Base-by-base conservation (phyloP, 2,113 vertebrate species). In the Nannospalax galili region DNA sequence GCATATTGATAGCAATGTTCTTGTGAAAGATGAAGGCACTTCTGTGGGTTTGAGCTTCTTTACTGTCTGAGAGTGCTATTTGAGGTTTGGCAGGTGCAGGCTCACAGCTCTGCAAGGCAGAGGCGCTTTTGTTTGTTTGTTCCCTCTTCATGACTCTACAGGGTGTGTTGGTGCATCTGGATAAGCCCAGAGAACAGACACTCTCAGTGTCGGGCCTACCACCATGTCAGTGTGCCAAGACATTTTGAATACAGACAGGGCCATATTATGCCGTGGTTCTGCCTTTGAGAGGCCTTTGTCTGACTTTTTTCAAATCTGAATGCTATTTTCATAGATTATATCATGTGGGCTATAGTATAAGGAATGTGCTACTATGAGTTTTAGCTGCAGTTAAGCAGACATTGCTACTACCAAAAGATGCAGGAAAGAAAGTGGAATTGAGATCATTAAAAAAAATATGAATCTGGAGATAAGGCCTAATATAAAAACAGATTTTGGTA, bases 401-500 rank as follows among this genome's bases (percentile, higher is more conserved):
- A 70, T 74, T 78, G 87, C 87, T 84, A 52, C 11, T 95, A 96
- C 84, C 70, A 88, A 88, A 95, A 92, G 67, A 96, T 70, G 37
- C 52, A 64, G 67, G 75, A 62, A 93, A 93, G 69, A 92, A 84
- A 90, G 58, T 73, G 24, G 84, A 97, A 96, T 93, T 94, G 92
- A 95, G 84, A 85, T 94, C 91, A 95, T 96, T 98, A 95, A 84
- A 92, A 92, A 96, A 97, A 77, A 94, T 95, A 93, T 90, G 84
- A 52, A 96, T 95, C 84, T 88, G 67, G 84, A 96, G 94, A 96
- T 97, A 97, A 95, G 28, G 48, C 73, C 56, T 93, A 96, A 95
- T 96, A 94, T 93, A 94, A 95, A 97, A 97, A 94, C 79, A 96
- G 88, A 95, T 94, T 97, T 97, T 95, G 89, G 89, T 97, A 96